A percentile compares a stretch with the other conserved stretches of the same genome.
These are phyloP conservation scores for Trematocara stigmaticum DNA, from an alignment of 2,113 vertebrate genomes.

Conservation along the genomic window DNA sequence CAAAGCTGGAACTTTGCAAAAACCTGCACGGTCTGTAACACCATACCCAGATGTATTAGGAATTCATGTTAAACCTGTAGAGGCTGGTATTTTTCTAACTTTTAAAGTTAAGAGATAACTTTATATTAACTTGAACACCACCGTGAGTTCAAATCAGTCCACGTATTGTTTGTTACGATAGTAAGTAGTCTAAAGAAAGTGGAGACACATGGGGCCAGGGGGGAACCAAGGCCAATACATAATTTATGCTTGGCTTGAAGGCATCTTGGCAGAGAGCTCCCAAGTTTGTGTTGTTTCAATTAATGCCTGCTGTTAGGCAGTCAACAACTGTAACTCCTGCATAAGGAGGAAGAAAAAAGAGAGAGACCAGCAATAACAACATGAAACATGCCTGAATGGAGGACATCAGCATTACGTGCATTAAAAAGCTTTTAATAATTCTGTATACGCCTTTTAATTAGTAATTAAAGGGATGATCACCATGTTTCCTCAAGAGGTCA, in stretches of 20 bases:
- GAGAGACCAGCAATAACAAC: background rate
- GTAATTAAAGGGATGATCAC: background rate
- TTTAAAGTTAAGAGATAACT: background rate
- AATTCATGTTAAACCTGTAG: background rate
- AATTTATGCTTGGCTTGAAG: background rate
- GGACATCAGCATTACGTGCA: background rate
- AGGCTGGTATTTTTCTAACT: background rate
- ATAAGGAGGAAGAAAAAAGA: background rate
- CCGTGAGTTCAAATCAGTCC: background rate
- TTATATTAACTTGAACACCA: background rate
- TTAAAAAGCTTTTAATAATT: background rate
- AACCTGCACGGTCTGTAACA: background rate
- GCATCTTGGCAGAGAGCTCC: background rate
- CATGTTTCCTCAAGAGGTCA: background rate
- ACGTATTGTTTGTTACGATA: background rate
- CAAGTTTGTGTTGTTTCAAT: background rate
- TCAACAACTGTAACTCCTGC: background rate
- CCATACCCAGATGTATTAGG: background rate
- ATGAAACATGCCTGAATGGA: background rate
- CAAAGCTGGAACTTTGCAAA: background rate
- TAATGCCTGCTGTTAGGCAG: background rate
- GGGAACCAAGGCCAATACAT: background rate
- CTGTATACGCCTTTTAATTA: background rate
- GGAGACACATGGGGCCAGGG: background rate
- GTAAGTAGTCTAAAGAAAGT: constrained; percentile 1